Base-by-base conservation (phyloP, 1,140 invertebrate genomes). In the Tribolium castaneum region DNA sequence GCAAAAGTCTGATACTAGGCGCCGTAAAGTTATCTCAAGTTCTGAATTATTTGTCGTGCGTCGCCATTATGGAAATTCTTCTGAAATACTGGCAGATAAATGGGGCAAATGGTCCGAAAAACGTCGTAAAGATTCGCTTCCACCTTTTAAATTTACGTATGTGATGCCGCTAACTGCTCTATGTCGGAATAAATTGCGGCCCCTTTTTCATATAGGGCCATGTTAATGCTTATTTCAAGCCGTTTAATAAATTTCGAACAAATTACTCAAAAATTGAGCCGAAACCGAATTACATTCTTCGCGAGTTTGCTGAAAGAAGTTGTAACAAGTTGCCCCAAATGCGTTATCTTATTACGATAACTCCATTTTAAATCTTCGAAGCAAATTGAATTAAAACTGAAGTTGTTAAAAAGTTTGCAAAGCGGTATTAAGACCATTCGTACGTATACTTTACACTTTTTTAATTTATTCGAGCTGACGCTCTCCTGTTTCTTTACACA, bases 81-180 rank as follows among this genome's bases (percentile, higher is more conserved):
- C 59, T 82, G 78, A 83, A 80, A 83, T 82, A 83, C 79, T 78
- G 74, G 78, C 79, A 77, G 81, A 83, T 83, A 83, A 83, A 83
- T 82, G 82, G 82, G 79, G 78, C 80, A 83, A 83, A 83, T 83
- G 82, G 82, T 80, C 80, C 74, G 82, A 80, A 81, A 82, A 82
- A 82, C 77, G 77, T 77, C 76, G 76, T 80, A 78, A 80, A 80
- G 76, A 80, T 80, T 80, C 78, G 72, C 66, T 77, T 78, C 75
- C 76, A 80, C 78, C 70, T 78, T 80, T 73, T 70, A 74, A 73
- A 78, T 75, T 72, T 76, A 56, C 78, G 75, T 71, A 71, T 70
- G 39, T 73, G 78, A 78, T 72, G 78, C 78, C 76, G 77, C 70
- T 72, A 78, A 75, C 71, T 73, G 71, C 71, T 73, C 30, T 54